Conservation (phyloP, 2,888 invertebrate species). For the Mesorhabditis sp. region DNA sequence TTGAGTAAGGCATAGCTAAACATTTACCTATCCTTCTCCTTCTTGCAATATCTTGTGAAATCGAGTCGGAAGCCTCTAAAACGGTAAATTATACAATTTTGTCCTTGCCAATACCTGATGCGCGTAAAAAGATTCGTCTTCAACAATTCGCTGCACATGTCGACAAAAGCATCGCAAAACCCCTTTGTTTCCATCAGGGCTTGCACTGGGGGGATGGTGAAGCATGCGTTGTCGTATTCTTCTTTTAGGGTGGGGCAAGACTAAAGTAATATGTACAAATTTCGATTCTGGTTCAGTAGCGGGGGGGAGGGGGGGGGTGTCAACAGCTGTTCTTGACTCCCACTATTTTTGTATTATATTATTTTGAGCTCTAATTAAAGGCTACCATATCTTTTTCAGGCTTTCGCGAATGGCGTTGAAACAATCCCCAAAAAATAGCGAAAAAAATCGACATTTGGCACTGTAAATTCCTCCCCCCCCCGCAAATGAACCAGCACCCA, state of each 20-base stretch:
- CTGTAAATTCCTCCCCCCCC: no score
- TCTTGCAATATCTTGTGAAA: conserved; percentile 25
- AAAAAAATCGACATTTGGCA: no score
- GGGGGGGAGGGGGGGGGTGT: not conserved
- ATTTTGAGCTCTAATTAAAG: no score
- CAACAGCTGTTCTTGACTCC: no score
- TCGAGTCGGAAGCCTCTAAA: conserved; percentile 2
- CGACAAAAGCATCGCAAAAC: conserved; percentile 33
- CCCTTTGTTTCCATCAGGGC: conserved; percentile 30
- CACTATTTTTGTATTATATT: no score
- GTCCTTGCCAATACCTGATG: not conserved
- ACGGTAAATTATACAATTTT: conserved; percentile 4
- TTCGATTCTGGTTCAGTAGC: not conserved
- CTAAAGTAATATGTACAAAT: conserved; percentile 7
- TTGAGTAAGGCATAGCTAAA: not conserved
- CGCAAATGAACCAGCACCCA: no score
- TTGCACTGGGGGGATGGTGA: conserved; percentile 27
- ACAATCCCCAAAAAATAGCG: no score
- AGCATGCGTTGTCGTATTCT: conserved; percentile 36
- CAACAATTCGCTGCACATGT: conserved; percentile 18
- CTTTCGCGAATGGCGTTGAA: no score
- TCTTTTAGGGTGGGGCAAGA: conserved; percentile 22
- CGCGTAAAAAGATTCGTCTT: not conserved
- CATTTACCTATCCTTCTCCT: conserved; percentile 17
- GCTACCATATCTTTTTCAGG: no score